These are phyloP conservation scores for Eudorcas thomsonii DNA, from an alignment of 2,113 vertebrate genomes.

Conservation along the genomic window DNA sequence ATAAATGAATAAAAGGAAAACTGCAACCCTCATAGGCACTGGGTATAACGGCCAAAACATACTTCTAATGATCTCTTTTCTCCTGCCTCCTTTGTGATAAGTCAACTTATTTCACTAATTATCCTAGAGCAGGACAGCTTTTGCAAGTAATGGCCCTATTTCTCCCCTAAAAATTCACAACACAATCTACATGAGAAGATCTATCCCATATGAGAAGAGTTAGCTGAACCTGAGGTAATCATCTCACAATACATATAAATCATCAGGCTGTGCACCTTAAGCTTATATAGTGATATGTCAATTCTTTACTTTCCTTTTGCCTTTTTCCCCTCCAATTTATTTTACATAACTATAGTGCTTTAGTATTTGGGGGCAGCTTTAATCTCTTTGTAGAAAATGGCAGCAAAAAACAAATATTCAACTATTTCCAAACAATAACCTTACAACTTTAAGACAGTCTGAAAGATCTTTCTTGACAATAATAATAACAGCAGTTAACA, in stretches of 20 bases:
- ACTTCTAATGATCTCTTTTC: background rate
- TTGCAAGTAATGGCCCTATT: background rate
- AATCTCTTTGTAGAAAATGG: slow-evolving; percentile 11
- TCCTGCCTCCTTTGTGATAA: background rate
- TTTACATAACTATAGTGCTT: background rate
- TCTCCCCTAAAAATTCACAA: background rate
- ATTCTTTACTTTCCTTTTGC: background rate
- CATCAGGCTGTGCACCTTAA: background rate
- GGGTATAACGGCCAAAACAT: background rate
- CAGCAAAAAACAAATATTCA: slow-evolving; percentile 11
- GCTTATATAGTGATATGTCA: background rate
- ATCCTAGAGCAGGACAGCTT: background rate
- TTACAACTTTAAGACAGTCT: background rate
- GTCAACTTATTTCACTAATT: background rate
- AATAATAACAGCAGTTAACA: background rate
- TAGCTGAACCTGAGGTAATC: background rate
- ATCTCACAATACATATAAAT: background rate
- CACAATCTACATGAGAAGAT: background rate
- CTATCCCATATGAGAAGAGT: background rate
- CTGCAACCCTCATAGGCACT: background rate
- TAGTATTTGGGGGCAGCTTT: background rate
- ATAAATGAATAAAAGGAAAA: background rate
- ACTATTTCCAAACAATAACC: background rate
- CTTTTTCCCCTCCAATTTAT: background rate
- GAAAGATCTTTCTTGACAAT: background rate